A percentile compares a stretch with the other conserved stretches of the same genome.
phyloP scores from a whole-genome alignment of 2,888 invertebrate species.

The Octonoba sinensis region DNA sequence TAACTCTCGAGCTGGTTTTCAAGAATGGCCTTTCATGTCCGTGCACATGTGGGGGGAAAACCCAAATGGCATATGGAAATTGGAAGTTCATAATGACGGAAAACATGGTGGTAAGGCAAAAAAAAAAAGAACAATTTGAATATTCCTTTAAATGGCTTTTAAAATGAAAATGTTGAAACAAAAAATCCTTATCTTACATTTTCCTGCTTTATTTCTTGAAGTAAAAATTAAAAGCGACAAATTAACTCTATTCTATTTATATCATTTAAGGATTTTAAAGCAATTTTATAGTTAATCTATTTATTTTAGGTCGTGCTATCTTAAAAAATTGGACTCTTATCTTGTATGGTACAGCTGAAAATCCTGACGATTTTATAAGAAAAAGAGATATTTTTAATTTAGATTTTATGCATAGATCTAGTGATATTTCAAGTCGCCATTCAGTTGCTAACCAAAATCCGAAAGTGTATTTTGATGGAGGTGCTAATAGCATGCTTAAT shows the following conservation, averaged over 20 bases:
- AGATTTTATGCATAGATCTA: background rate
- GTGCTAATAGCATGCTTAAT: no score
- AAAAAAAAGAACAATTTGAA: no score
- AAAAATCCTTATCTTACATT: background rate
- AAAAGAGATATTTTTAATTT: constrained; percentile 13
- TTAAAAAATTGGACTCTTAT: constrained; percentile 94
- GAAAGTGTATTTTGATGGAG: no score
- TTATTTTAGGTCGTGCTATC: constrained; percentile 83
- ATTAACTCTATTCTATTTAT: background rate
- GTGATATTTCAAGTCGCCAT: no score
- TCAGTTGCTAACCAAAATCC: no score
- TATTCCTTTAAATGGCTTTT: no score
- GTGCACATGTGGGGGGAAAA: constrained; percentile 98
- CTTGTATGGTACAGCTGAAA: constrained; percentile 86
- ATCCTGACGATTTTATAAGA: constrained; percentile 69
- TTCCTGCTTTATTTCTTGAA: background rate
- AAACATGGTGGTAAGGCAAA: constrained; percentile 82
- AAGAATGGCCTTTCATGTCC: constrained; percentile 99
- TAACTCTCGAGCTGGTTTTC: constrained; percentile 90
- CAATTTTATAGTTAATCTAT: no score
- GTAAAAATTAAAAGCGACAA: background rate
- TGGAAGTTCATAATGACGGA: constrained; percentile 96
- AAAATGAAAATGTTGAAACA: background rate
- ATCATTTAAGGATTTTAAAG: background rate
- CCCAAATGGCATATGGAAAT: constrained; percentile 92